phyloP scores from a whole-genome alignment of 2,113 vertebrate genomes.

The Calyptommatus sinebrachiatus region DNA sequence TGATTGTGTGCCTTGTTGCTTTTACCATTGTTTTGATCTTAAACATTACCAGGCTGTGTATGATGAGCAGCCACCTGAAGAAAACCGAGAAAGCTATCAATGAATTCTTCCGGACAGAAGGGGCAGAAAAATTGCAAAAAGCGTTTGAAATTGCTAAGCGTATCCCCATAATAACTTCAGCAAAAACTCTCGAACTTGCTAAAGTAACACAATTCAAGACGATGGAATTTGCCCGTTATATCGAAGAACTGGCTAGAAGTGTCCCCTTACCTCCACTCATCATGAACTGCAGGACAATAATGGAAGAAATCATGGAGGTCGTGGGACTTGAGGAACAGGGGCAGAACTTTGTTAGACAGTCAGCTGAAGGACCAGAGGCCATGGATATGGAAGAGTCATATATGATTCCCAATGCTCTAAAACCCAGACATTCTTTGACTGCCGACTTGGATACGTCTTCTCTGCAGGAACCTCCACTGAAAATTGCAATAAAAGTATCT shows the following conservation, averaged over 20 bases:
- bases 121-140: constrained; percentile 97
- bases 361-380: constrained; percentile 78
- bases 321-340: constrained; percentile 94
- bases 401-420: constrained; percentile 80
- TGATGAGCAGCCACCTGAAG: constrained; percentile 99
- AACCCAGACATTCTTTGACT: constrained; percentile 83
- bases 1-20: constrained; percentile 96
- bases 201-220: constrained; percentile 99
- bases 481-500: constrained; percentile 96
- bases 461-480: constrained; percentile 88
- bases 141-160: constrained; percentile 98
- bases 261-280: constrained; percentile 97
- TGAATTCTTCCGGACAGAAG: constrained; percentile 97
- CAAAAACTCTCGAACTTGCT: constrained; percentile 96
- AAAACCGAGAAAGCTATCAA: constrained; percentile 99
- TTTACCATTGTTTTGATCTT: constrained; percentile 95
- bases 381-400: constrained; percentile 78
- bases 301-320: constrained; percentile 98
- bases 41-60: constrained; percentile 94
- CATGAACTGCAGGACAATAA: constrained; percentile 98
- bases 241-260: constrained; percentile 94
- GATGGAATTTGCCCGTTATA: constrained; percentile 98
- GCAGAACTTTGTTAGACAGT: constrained; percentile 86
- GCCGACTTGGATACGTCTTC: constrained; percentile 90
- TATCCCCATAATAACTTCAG: constrained; percentile 97